Conservation (phyloP, 1,140 invertebrate species). For the Hirudo medicinalis region DNA sequence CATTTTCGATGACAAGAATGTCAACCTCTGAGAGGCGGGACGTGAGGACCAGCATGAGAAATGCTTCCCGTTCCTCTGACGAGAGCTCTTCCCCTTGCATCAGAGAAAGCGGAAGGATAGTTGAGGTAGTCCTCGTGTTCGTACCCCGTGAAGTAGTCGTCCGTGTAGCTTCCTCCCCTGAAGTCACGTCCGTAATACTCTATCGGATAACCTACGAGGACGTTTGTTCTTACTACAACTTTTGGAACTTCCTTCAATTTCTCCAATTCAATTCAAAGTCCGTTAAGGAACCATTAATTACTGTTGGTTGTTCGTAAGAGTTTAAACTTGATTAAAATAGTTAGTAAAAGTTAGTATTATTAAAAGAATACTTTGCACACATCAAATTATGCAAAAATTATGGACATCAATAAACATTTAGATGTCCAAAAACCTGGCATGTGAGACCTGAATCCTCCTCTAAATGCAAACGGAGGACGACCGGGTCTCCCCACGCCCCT, state of each 20-base stretch:
- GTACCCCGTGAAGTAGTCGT: slow-evolving; percentile 13
- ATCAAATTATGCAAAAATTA: too few relatives aligned
- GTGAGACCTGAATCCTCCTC: slow-evolving; percentile 1
- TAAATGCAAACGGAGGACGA: background rate
- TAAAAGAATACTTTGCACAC: background rate
- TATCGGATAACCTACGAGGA: slow-evolving; percentile 79
- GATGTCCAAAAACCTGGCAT: background rate
- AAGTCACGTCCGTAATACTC: slow-evolving; percentile 60
- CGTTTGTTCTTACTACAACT: background rate
- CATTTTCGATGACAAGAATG: background rate
- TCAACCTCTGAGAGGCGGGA: background rate
- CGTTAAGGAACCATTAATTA: background rate
- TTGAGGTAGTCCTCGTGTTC: slow-evolving; percentile 9
- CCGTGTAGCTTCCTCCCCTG: slow-evolving; percentile 16
- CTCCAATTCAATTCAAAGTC: background rate
- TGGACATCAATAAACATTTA: background rate
- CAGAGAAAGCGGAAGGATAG: background rate
- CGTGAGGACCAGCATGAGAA: background rate
- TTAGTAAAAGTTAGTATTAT: background rate
- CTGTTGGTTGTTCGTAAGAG: too few relatives aligned
- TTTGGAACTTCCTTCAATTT: background rate
- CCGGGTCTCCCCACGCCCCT: background rate
- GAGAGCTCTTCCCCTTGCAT: background rate
- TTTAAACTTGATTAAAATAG: background rate
- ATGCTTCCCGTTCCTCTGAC: slow-evolving; percentile 5